Percentiles rank a stretch among this genome's conserved stretches.
phyloP scores from a whole-genome alignment of 2,113 vertebrate species.

The human region DNA sequence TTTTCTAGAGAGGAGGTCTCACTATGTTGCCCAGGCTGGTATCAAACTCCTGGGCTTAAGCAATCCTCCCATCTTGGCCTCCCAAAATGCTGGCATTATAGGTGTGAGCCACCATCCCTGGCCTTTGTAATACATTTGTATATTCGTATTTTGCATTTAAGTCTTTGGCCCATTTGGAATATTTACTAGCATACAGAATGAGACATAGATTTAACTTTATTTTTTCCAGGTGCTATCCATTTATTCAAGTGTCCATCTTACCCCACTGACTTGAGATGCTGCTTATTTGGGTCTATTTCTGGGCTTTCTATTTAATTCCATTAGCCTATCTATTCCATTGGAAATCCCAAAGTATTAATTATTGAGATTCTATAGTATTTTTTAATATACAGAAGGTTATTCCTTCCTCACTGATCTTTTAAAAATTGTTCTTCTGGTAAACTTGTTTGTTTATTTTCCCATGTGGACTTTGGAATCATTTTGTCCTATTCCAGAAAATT shows the following conservation, averaged over 20 bases:
- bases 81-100: no score
- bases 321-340: neutral
- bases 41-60: no score
- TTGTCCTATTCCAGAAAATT: no score
- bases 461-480: no score
- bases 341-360: neutral
- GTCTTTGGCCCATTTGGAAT: slow-evolving; percentile 6
- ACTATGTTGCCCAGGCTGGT: no score
- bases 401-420: neutral
- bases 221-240: neutral
- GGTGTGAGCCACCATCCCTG: no score
- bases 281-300: neutral
- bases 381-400: neutral
- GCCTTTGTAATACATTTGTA: neutral
- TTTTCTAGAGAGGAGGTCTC: no score
- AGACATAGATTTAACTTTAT: neutral
- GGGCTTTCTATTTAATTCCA: neutral
- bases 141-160: slow-evolving; percentile 1
- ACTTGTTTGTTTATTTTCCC: neutral
- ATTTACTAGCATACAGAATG: neutral
- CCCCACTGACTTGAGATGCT: neutral
- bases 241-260: neutral
- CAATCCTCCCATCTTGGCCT: no score
- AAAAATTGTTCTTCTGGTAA: neutral
- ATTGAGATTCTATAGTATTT: neutral